phyloP scores from a whole-genome alignment of 2,888 invertebrate genomes.

The Hedya salicella region DNA sequence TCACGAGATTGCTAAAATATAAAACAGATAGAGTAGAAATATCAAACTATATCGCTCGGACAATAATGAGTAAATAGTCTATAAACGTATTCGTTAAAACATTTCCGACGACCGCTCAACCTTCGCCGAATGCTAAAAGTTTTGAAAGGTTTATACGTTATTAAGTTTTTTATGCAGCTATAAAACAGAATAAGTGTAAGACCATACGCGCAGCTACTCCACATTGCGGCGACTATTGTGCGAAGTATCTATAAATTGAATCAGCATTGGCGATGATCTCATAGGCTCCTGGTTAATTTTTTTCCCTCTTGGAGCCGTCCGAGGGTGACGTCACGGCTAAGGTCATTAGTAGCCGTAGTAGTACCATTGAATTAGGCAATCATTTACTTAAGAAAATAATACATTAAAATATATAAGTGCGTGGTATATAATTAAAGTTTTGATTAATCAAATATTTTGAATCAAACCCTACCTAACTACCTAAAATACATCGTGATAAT shows the following conservation, averaged over 20 bases:
- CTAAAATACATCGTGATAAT: too few relatives aligned
- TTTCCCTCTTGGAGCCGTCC: neutral
- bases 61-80: neutral
- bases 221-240: neutral
- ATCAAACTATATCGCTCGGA: too few relatives aligned
- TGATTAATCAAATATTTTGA: too few relatives aligned
- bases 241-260: conserved; percentile 15
- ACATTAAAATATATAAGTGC: too few relatives aligned
- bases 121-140: conserved; percentile 23
- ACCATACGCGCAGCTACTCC: conserved; percentile 8
- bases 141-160: conserved; percentile 4
- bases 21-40: too few relatives aligned
- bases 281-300: conserved; percentile 10
- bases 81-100: conserved; percentile 2
- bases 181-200: conserved; percentile 10
- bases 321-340: conserved; percentile 23
- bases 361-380: neutral
- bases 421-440: too few relatives aligned
- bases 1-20: too few relatives aligned
- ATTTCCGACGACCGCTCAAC: neutral
- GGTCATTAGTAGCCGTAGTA: conserved; percentile 12
- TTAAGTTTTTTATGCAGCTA: conserved; percentile 12
- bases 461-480: too few relatives aligned
- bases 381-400: too few relatives aligned
- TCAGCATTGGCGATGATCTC: conserved; percentile 21